phyloP scores from a whole-genome alignment of 2,113 vertebrate species.

The Cyanoliseus patagonus region DNA sequence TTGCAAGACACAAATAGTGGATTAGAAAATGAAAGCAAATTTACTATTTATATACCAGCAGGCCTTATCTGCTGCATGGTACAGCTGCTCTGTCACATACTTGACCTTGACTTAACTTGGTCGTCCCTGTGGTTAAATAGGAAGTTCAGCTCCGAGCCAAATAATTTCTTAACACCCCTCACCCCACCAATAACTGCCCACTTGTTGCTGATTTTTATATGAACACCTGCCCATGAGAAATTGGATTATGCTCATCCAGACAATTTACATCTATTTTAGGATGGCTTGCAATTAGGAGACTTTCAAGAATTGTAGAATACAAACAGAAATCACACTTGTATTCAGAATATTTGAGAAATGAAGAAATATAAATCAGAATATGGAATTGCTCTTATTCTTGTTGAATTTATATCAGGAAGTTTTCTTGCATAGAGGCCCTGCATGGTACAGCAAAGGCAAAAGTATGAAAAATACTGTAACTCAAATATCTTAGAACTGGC shows the following conservation, averaged over 20 bases:
- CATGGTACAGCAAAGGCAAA: not conserved
- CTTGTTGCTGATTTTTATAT: not conserved
- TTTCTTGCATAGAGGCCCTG: not conserved
- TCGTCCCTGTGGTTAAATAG: not conserved
- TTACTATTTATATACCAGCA: not conserved
- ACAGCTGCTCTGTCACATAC: not conserved
- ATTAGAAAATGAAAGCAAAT: not conserved
- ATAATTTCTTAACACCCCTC: not conserved
- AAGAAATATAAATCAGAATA: not conserved
- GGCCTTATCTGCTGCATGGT: not conserved
- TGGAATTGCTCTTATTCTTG: not conserved
- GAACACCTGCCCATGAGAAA: slow-evolving; percentile 26
- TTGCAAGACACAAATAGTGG: not conserved
- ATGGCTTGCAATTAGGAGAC: not conserved
- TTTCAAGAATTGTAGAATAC: not conserved
- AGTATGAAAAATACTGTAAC: not conserved
- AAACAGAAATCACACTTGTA: not conserved
- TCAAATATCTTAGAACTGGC: not conserved
- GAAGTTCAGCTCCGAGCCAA: not conserved
- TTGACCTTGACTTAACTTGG: slow-evolving; percentile 34
- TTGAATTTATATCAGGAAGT: not conserved
- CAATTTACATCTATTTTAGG: not conserved
- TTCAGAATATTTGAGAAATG: not conserved
- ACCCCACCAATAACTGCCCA: not conserved
- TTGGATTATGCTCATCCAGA: not conserved